These are phyloP conservation scores for Antheraea yamamai DNA, from an alignment of 2,888 invertebrate genomes.

Conservation along the genomic window DNA sequence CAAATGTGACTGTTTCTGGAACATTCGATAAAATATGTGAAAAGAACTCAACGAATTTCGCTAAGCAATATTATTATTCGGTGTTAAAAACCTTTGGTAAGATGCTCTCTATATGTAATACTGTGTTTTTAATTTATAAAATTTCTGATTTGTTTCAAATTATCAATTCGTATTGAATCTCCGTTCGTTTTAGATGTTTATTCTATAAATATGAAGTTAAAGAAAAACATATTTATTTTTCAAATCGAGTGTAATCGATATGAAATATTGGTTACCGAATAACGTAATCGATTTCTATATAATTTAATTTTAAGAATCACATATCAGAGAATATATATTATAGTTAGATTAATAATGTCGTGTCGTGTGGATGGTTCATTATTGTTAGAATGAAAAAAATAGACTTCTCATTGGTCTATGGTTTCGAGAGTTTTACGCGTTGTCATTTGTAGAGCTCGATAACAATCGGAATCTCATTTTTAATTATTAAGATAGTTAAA, in stretches of 20 bases:
- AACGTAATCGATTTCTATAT: conserved; percentile 20
- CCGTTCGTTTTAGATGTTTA: conserved; percentile 13
- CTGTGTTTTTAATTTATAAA: background rate
- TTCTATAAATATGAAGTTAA: background rate
- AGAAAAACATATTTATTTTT: background rate
- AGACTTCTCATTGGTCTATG: conserved; percentile 15
- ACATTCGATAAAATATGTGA: conserved; percentile 12
- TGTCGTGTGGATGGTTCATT: conserved; percentile 72
- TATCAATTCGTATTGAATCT: conserved; percentile 33
- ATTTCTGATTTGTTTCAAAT: background rate
- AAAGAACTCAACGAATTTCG: conserved; percentile 65
- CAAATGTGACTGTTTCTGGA: background rate
- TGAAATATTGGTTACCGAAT: conserved; percentile 22
- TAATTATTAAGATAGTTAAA: conserved; percentile 32
- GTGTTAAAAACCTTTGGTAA: conserved; percentile 22
- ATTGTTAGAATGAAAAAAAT: conserved; percentile 12
- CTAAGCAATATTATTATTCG: conserved; percentile 64
- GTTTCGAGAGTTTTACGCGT: conserved; percentile 11
- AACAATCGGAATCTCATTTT: conserved; percentile 44
- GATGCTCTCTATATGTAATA: conserved; percentile 22
- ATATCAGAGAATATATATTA: conserved; percentile 67
- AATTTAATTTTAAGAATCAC: conserved; percentile 59
- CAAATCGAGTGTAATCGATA: conserved; percentile 1
- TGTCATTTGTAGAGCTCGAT: conserved; percentile 31
- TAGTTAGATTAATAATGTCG: conserved; percentile 44